Percentiles rank a stretch among this genome's conserved stretches.
These are phyloP conservation scores for Drosophila nasuta DNA, from an alignment of 1,140 invertebrate species.

Conservation along the genomic window DNA sequence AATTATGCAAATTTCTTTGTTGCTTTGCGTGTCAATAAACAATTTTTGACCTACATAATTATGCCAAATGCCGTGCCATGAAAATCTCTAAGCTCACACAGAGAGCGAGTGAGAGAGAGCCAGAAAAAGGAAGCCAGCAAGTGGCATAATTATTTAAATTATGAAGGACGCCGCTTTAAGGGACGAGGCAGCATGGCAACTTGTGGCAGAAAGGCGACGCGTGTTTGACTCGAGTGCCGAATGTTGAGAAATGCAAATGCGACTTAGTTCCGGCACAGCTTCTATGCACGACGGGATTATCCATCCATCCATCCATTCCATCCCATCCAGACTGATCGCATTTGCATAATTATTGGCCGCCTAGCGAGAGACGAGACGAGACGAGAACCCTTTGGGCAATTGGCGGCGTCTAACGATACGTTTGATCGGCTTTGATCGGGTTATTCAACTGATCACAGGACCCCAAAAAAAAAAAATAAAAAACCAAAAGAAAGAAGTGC, in stretches of 20 bases:
- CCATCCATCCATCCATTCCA: no score
- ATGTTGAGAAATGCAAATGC: conserved; percentile 59
- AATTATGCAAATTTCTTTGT: conserved; percentile 83
- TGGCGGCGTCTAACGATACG: conserved; percentile 76
- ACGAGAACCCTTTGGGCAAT: conserved; percentile 45
- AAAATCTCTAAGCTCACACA: conserved; percentile 72
- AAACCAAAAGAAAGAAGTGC: neutral
- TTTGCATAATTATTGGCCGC: conserved; percentile 80
- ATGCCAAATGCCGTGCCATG: conserved; percentile 77
- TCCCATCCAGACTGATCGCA: conserved; percentile 51
- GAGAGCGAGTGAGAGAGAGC: neutral
- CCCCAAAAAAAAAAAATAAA: neutral
- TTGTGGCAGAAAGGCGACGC: conserved; percentile 45
- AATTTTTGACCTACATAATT: conserved; percentile 84
- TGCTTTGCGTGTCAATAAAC: conserved; percentile 83
- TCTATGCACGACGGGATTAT: conserved; percentile 73
- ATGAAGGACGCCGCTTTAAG: conserved; percentile 66
- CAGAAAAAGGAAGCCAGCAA: conserved; percentile 78
- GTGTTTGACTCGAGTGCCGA: conserved; percentile 69
- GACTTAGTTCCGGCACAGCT: conserved; percentile 76
- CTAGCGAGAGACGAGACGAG: conserved; percentile 31
- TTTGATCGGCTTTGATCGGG: conserved; percentile 60
- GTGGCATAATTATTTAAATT: conserved; percentile 84
- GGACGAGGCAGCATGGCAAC: conserved; percentile 1
- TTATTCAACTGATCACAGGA: conserved; percentile 35